Percentiles rank a stretch among this genome's conserved stretches.
phyloP scores from a whole-genome alignment of 92 coral and sea anemone genomes.

The Parazoanthus swiftii region DNA sequence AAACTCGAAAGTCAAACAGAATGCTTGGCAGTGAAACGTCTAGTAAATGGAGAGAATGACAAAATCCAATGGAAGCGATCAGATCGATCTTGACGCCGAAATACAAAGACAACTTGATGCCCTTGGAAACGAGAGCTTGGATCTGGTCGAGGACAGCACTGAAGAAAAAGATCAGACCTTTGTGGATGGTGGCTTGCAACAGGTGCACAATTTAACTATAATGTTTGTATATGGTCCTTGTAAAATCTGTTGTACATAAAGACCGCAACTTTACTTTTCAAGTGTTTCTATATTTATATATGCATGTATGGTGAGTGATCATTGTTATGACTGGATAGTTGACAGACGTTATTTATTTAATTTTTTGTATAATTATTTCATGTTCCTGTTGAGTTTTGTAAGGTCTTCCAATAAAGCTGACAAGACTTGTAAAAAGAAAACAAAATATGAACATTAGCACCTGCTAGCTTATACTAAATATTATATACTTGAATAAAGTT shows the following conservation, averaged over 20 bases:
- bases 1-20: background rate
- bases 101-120: conserved; percentile 93
- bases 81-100: conserved; percentile 90
- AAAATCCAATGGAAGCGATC: conserved; percentile 69
- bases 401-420: too few species aligned
- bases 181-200: conserved; percentile 7
- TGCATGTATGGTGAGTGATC: background rate
- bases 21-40: background rate
- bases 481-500: too few species aligned
- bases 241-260: background rate
- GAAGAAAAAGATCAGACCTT: conserved; percentile 24
- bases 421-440: too few species aligned
- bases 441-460: too few species aligned
- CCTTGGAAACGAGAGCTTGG: conserved; percentile 67
- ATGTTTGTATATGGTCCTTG: too few species aligned
- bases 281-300: too few species aligned
- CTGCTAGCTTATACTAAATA: too few species aligned
- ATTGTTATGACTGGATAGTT: too few species aligned
- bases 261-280: too few species aligned
- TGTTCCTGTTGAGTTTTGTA: too few species aligned
- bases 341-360: too few species aligned
- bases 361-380: too few species aligned
- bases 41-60: conserved; percentile 67
- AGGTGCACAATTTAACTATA: background rate
- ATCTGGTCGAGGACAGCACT: conserved; percentile 56